Base-by-base conservation (phyloP, 2,113 vertebrate species). In the Pica pica region DNA sequence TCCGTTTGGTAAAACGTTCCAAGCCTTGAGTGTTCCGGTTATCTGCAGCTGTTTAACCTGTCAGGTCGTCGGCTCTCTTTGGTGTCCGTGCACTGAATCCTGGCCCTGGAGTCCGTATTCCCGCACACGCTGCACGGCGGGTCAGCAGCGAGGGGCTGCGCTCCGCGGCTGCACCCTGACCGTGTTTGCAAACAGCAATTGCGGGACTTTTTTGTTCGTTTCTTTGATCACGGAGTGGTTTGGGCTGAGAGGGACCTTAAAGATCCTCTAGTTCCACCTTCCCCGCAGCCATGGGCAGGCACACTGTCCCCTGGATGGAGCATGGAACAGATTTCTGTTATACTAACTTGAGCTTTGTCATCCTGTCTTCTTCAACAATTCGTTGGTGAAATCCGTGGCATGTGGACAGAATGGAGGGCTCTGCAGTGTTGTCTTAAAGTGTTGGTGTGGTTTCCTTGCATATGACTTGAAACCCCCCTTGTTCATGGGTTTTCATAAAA, bases 391-490 rank as follows among this genome's bases (percentile, higher is more conserved):
- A 99, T 50, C 99, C 98, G 1, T 98, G 98, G 94, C 96, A 97
- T 93, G 98, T 98, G 96, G 98, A 98, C 47, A 98, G 98, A 59
- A 98, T 98, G 0, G 98, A 98, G 93, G 98, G 98, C 96, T 99
- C 98, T 0, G 97, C 97, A 2, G 98, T 97, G 92, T 98, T 99
- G 91, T 98, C 98, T 74, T 98, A 92, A 56, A 98, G 97, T 0
- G 98, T 97, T 0, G 98, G 98, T 4, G 97, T 97, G 64, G 98
- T 99, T 23, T 98, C 98, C 83, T 98, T 98, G 97, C 98, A 98
- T 92, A 98, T 98, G 14, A 98, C 98, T 3, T 97, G 96, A 65
- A 99, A 60, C 2, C 97, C 97, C 27, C 94, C 97, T 83, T 98
- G 97, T 60, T 96, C 91, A 82, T 98, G 98, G 28, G 96, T 98